phyloP scores from a whole-genome alignment of 2,797 vertebrate genomes.

The Ctenosaura bakeri region DNA sequence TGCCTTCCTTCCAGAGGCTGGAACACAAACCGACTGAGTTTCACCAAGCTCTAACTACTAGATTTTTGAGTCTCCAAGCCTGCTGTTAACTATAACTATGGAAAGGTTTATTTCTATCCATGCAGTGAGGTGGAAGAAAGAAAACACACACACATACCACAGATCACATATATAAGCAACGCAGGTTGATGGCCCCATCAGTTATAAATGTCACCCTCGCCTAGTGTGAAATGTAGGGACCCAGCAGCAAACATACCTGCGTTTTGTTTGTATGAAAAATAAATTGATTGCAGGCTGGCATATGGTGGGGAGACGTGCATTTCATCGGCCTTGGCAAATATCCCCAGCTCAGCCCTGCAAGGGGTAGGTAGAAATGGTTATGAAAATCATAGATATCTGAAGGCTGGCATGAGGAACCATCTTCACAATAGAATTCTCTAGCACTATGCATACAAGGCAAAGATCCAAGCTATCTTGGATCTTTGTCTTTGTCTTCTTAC shows the following conservation, averaged over 20 bases:
- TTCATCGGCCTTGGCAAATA: constrained; percentile 29
- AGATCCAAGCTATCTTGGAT: neutral
- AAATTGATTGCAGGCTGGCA: constrained; percentile 40
- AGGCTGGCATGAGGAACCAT: neutral
- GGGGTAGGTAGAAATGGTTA: neutral
- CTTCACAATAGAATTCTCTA: neutral
- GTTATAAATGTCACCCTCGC: constrained; percentile 26
- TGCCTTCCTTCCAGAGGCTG: neutral
- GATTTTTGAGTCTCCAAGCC: constrained; percentile 3
- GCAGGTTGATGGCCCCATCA: constrained; percentile 37
- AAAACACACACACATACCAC: neutral
- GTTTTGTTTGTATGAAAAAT: constrained; percentile 35
- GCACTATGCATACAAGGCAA: neutral
- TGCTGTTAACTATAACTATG: constrained; percentile 17
- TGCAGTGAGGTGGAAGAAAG: neutral
- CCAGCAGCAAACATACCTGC: constrained; percentile 36
- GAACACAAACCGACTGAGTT: neutral
- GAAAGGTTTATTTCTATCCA: constrained; percentile 21
- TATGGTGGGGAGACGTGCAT: constrained; percentile 28
- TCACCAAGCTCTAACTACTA: neutral
- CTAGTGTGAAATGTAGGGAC: constrained; percentile 36
- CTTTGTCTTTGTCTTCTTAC: no score
- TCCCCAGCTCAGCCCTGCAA: constrained; percentile 6
- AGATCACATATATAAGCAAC: neutral
- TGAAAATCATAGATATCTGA: constrained; percentile 1